Conservation (phyloP, 2,888 invertebrate species). For the Phlogophora meticulosa region DNA sequence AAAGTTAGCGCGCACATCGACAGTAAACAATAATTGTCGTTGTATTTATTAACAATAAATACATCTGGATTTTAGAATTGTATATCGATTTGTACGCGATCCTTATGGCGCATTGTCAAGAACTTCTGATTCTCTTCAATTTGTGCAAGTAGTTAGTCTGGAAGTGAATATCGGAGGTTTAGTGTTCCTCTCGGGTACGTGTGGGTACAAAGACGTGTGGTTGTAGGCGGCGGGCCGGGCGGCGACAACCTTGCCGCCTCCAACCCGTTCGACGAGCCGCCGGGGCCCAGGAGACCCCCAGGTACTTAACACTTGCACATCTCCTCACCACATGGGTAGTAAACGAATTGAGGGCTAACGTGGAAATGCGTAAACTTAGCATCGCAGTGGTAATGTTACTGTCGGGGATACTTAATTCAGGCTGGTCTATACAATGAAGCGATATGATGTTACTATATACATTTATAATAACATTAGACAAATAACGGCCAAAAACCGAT, state of each 20-base stretch:
- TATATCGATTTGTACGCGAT: not conserved
- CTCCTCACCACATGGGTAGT: conserved; percentile 71
- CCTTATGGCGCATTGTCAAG: conserved; percentile 15
- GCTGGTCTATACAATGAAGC: not conserved
- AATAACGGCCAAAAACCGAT: too few species aligned
- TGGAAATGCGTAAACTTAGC: not conserved
- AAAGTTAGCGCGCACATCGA: not conserved
- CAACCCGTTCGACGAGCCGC: conserved; percentile 96
- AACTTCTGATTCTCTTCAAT: conserved; percentile 16
- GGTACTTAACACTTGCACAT: conserved; percentile 83
- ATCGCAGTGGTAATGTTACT: not conserved
- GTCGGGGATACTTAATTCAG: not conserved
- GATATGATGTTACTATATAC: too few species aligned
- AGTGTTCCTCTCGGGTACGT: conserved; percentile 66
- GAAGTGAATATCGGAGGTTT: conserved; percentile 43
- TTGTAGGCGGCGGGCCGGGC: conserved; percentile 90
- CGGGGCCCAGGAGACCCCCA: conserved; percentile 90
- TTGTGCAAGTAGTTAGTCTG: conserved; percentile 39
- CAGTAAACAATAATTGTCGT: too few species aligned
- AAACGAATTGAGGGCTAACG: conserved; percentile 26
- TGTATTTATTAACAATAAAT: too few species aligned
- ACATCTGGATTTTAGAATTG: not conserved
- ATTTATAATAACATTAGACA: too few species aligned
- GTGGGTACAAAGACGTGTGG: conserved; percentile 76
- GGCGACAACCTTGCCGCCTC: conserved; percentile 96